Base-by-base conservation (phyloP, 2,888 invertebrate species). In the Pediacus dermestoides region DNA sequence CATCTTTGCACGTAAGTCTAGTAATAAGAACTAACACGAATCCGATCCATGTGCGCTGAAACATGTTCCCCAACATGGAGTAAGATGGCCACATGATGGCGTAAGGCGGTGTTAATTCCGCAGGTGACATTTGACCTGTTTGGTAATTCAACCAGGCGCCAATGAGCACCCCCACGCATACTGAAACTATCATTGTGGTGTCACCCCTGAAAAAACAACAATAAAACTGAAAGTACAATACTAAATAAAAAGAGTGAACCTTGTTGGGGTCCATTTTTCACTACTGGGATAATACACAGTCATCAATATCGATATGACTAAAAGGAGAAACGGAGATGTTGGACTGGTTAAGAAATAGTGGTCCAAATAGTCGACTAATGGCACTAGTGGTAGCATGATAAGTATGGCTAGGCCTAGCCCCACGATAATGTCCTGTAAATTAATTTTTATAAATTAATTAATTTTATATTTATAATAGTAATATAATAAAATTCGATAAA, bases 201-300 rank as follows among this genome's bases (percentile, higher is more conserved):
- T 94, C 93, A 13, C 91, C 90, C 61, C 93, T 88, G 70, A 4
- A 74, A 74, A 15, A 41, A 70, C 8, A 73, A 73, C 16, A n/a
- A n/a, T n/a, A n/a, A 38, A 32, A 41, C 2, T 16, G 6, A 6
- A 9, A 8, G 9, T 26, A n/a, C n/a, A n/a, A n/a, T n/a, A n/a
- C n/a, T 26, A 21, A 37, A 31, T 16, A 3, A 23, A 9, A 26
- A 13, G 12, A 8, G n/a, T n/a, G n/a, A n/a, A 86, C 88, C 85
- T 82, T 10, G 92, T 91, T 4, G 92, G 91, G 34, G 90, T 92
- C 91, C 92, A 92, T 58, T 81, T 82, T 51, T 86, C 83, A 33
- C 87, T 81, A 48, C 80, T 78, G 0, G 93, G 94, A 67, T 91
- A 88, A 63, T 80, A 84, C 25, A 85, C 74, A 44, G 90, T 80